phyloP scores from a whole-genome alignment of 2,797 vertebrate species.

The Eutrigla gurnardus region DNA sequence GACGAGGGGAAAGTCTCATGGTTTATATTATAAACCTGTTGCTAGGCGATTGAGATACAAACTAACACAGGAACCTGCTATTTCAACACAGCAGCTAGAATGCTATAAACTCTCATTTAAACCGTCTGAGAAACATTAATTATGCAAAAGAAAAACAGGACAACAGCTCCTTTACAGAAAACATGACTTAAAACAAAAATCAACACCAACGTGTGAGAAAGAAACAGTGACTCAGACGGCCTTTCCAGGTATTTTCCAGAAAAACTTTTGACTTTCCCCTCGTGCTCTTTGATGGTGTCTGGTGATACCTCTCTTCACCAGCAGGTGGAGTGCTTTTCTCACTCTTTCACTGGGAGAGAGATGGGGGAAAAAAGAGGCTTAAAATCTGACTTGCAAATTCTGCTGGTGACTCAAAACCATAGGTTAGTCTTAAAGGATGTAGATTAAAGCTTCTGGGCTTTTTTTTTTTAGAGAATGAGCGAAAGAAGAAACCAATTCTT shows the following conservation, averaged over 20 bases:
- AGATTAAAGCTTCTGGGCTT: constrained; percentile 19
- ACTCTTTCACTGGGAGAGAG: constrained; percentile 7
- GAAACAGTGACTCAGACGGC: constrained; percentile 7
- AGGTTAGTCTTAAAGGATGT: constrained; percentile 30
- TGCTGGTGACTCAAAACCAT: constrained; percentile 48
- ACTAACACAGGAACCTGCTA: background rate
- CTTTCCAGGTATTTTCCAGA: background rate
- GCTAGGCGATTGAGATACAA: background rate
- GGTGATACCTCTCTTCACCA: constrained; percentile 46
- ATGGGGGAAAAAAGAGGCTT: background rate
- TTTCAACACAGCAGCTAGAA: background rate
- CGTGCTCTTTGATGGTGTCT: background rate
- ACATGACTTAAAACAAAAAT: background rate
- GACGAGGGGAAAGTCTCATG: background rate
- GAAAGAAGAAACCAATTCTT: background rate
- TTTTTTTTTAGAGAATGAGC: background rate
- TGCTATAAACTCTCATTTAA: background rate
- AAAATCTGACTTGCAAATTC: constrained; percentile 28
- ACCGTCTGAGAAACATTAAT: background rate
- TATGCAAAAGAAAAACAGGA: constrained; percentile 21
- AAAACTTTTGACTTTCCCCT: background rate
- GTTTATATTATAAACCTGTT: background rate
- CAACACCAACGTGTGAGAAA: background rate
- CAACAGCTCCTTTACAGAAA: background rate
- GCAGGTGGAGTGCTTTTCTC: constrained; percentile 54